A percentile compares a stretch with the other conserved stretches of the same genome.
phyloP scores from a whole-genome alignment of 2,888 invertebrate species.

The Trachelus stipa region DNA sequence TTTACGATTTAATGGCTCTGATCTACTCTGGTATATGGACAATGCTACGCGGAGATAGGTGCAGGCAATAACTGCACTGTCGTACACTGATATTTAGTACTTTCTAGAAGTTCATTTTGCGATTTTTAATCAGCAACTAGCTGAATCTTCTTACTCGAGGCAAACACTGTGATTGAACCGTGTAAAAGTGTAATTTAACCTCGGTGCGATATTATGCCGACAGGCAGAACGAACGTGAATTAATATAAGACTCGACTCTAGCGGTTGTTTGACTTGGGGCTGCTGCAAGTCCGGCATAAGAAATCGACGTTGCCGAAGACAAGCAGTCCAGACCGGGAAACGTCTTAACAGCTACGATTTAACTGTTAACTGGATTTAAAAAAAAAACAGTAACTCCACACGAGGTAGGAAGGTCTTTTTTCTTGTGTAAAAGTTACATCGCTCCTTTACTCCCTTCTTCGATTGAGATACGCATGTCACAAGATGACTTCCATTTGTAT shows the following conservation, averaged over 20 bases:
- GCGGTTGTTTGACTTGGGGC: slow-evolving; percentile 23
- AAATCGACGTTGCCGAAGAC: neutral
- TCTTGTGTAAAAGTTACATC: neutral
- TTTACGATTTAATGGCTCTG: neutral
- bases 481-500: neutral
- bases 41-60: neutral
- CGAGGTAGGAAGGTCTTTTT: neutral
- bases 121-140: neutral
- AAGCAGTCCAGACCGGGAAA: slow-evolving; percentile 3
- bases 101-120: neutral
- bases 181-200: neutral
- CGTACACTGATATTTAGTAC: neutral
- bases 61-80: neutral
- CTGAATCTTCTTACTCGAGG: neutral
- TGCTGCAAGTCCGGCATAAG: slow-evolving; percentile 11
- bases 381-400: neutral
- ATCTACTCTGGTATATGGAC: neutral
- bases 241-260: slow-evolving; percentile 18
- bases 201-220: slow-evolving; percentile 10
- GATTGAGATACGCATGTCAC: neutral
- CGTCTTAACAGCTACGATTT: slow-evolving; percentile 4
- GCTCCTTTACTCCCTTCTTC: neutral
- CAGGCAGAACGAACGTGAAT: slow-evolving; percentile 23
- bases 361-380: slow-evolving; percentile 1
- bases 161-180: neutral